Percentiles rank a stretch among this genome's conserved stretches.
Conservation (phyloP, 2,113 vertebrate genomes). For the Tor tambroides region DNA sequence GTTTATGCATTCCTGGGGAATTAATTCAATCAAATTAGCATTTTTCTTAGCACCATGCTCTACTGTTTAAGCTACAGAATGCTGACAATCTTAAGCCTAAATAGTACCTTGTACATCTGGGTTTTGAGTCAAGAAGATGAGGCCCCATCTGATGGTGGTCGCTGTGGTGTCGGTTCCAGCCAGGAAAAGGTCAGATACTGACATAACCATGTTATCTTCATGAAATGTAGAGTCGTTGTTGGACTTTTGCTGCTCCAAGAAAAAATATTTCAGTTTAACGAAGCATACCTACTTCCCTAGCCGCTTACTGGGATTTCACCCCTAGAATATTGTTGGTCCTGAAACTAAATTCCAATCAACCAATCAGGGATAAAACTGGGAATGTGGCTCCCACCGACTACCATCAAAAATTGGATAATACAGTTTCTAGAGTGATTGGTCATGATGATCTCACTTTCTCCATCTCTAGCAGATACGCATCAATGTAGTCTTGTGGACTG, state of each 20-base stretch:
- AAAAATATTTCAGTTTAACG: background rate
- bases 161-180: constrained; percentile 77
- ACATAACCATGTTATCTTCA: constrained; percentile 74
- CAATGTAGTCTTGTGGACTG: constrained; percentile 57
- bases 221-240: constrained; percentile 68
- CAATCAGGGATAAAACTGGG: background rate
- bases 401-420: background rate
- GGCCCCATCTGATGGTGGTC: constrained; percentile 73
- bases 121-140: constrained; percentile 74
- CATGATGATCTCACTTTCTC: constrained; percentile 49
- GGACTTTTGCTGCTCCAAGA: constrained; percentile 59
- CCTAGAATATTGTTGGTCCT: background rate
- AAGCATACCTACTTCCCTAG: background rate
- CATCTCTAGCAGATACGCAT: constrained; percentile 61
- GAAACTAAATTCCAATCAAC: background rate
- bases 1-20: background rate
- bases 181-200: constrained; percentile 71
- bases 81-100: too few relatives aligned
- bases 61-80: background rate
- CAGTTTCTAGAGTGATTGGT: background rate
- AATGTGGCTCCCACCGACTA: background rate
- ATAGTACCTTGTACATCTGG: constrained; percentile 65
- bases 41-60: background rate
- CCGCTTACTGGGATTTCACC: background rate
- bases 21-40: background rate